Evolutionary conservation across 1,140 invertebrate species (phyloP), one percentile per base, ranked within the genome.

Genomic region (Magallana angulata): DNA sequence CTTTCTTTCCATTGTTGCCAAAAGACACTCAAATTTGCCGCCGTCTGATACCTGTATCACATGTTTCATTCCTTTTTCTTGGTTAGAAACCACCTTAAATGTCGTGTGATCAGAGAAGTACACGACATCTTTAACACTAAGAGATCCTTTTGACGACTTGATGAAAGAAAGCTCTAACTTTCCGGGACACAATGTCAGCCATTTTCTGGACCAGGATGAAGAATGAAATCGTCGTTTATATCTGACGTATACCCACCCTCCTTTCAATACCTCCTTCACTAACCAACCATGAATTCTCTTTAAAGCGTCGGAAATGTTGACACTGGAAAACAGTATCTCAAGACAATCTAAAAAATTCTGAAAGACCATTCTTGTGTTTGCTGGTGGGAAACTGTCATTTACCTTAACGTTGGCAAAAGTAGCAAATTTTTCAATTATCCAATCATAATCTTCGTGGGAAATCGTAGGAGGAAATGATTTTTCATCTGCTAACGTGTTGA

Each of bases 171-270:
- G 87, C 4, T 36, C 3, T 11, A 90, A 14, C 18, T 81, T n/a
- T 1, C 56, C 71, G 18, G 89, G 85, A 12, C 62, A 86, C 16
- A 90, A 12, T 18, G 86, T 82, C 84, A 82, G 86, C 85, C 87
- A 90, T 60, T 86, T 36, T 82, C 82, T 86, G 5, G 62, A 68
- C 87, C 89, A 90, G 48, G 81, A 89, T 12, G 89, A 86, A 87
- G 87, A 90, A 62, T 90, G 88, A 3, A 87, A 85, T 68, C 86
- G 89, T 56, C 86, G 86, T 58, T 68, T 86, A 11, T 64, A 86
- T 11, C 89, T 84, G 16, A 84, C 89, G 59, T 85, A 82, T 7
- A 90, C 57, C 82, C 85, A 86, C 8, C 87, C 87, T 48, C n/a
- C 57, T 57, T 81, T 86, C 24, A 90, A 36, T 3, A 85, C 60